Evolutionary conservation across 2,888 invertebrate species (phyloP), one percentile per base, ranked within the genome.

Genomic region (Acrobasis consociella): DNA sequence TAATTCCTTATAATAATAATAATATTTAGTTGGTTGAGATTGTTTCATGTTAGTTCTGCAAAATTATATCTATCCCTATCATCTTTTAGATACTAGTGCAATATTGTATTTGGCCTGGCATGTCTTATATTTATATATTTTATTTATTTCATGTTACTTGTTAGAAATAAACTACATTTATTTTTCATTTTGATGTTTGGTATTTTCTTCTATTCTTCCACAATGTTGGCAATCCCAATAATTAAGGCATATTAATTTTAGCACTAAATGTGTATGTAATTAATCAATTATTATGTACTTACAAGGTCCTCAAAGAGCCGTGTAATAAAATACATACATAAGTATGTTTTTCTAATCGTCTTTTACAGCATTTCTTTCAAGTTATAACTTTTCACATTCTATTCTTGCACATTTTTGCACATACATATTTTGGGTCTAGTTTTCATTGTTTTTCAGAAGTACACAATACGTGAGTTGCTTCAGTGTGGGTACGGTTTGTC

Each of bases 71-170:
- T 5, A 13, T 46, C 11, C 46, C 46, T 42, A 42, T 8, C 2
- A 46, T 1, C 38, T 15, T 38, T 8, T 56, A 15, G 38, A 42
- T 22, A 31, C 0, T 56, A 42, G 56, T 9, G 42, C 13, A 17
- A 42, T 56, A 56, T 56, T 56, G 56, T 56, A 56, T 56, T 15
- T 55, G 39, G 56, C 38, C 9, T n/a, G 42, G 56, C 56, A 56
- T 46, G 56, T 56, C 17, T 56, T n/a, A 16, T 39, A 16, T 39
- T 56, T 42, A 56, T 56, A 22, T 56, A 56, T 56, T 56, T 17
- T 51, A 22, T 51, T 31, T 51, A 38, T 17, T 22, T 9, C 11
- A 42, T 56, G 56, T 56, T 46, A 42, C 42, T 46, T 56, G 17
- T 16, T 56, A 42, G 42, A 38, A 56, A 56, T 56, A 56, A 56